Conservation (phyloP, 2,888 invertebrate genomes). For the Hypselothyrea guttata region DNA sequence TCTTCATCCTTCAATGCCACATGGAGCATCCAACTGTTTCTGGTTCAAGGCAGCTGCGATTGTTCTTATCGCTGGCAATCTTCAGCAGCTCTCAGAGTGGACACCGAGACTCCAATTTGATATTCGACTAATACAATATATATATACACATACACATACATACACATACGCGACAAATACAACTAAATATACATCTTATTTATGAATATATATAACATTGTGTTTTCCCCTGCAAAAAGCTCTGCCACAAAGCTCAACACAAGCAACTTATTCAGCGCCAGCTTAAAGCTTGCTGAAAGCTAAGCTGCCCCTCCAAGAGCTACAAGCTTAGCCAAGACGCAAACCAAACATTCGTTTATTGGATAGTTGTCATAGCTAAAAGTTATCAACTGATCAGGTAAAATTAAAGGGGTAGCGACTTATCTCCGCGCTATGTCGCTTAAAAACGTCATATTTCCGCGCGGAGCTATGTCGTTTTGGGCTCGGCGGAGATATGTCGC, state of each 20-base stretch:
- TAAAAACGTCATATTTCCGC: too few relatives aligned
- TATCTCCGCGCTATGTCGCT: too few relatives aligned
- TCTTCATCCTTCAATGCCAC: background rate
- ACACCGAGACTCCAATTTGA: background rate
- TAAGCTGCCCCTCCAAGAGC: background rate
- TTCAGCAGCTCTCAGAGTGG: background rate
- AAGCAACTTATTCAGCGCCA: slow-evolving; percentile 52
- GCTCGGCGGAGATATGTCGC: too few relatives aligned
- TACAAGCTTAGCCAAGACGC: too few relatives aligned
- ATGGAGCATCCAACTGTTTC: slow-evolving; percentile 13
- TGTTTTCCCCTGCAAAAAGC: slow-evolving; percentile 41
- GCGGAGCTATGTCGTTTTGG: too few relatives aligned
- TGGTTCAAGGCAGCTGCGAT: slow-evolving; percentile 21
- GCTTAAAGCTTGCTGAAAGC: slow-evolving; percentile 19
- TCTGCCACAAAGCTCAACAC: background rate
- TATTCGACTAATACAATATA: background rate
- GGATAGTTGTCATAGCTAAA: too few relatives aligned
- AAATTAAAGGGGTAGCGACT: too few relatives aligned
- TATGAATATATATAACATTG: background rate
- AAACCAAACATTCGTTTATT: too few relatives aligned
- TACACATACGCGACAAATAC: background rate
- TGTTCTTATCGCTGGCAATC: slow-evolving; percentile 1
- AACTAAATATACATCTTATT: background rate
- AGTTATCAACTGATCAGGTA: too few relatives aligned
- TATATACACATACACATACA: too few relatives aligned